These are phyloP conservation scores for Lonchura striata DNA, from an alignment of 2,113 vertebrate genomes.

Conservation along the genomic window DNA sequence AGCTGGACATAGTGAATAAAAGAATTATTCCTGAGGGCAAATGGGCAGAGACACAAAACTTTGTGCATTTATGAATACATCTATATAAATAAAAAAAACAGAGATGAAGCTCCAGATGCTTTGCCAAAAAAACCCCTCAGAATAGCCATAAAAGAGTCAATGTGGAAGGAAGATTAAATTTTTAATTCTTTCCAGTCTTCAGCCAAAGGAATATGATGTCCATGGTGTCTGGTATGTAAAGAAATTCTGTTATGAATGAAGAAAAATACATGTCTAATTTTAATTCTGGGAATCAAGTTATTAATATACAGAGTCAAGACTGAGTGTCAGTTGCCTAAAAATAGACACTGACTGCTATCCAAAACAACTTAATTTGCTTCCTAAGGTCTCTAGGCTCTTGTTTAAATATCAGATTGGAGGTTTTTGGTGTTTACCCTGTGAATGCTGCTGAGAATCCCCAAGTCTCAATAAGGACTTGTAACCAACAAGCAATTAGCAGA, in stretches of 20 bases:
- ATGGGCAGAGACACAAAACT: neutral
- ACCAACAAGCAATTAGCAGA: neutral
- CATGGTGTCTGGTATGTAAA: neutral
- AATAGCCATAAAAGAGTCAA: neutral
- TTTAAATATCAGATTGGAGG: neutral
- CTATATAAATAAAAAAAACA: neutral
- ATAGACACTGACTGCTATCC: neutral
- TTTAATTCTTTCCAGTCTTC: neutral
- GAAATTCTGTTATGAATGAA: slow-evolving; percentile 15
- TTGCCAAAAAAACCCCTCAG: neutral
- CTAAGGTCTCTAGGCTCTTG: neutral
- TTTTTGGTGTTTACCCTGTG: neutral
- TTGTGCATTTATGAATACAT: neutral
- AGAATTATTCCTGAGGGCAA: neutral
- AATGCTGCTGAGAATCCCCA: neutral
- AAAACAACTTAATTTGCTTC: neutral
- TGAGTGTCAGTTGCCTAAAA: neutral
- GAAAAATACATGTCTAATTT: neutral
- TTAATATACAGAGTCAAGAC: neutral
- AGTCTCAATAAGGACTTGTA: neutral
- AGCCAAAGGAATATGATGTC: neutral
- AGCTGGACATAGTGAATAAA: neutral
- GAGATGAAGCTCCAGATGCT: neutral
- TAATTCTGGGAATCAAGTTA: neutral
- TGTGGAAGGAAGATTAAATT: neutral